A percentile compares a stretch with the other conserved stretches of the same genome.
These are phyloP conservation scores for Drosophila asahinai DNA, from an alignment of 1,140 invertebrate genomes.

Conservation along the genomic window DNA sequence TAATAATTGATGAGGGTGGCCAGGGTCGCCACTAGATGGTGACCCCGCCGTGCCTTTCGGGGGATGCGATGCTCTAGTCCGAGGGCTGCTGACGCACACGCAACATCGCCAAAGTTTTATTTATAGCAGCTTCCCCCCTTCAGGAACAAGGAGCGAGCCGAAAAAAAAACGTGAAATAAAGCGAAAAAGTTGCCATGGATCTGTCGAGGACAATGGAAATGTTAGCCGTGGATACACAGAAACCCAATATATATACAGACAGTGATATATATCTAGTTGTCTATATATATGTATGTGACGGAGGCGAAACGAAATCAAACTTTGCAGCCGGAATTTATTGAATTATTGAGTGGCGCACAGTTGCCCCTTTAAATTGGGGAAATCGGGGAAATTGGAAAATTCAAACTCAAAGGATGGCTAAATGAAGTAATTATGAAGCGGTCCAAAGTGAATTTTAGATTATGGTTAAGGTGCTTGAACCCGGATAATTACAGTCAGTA, in stretches of 20 bases:
- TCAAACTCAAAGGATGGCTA: constrained; percentile 7
- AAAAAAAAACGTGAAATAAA: constrained; percentile 28
- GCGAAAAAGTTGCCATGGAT: constrained; percentile 42
- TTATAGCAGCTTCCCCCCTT: constrained; percentile 50
- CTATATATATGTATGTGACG: neutral
- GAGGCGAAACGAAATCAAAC: constrained; percentile 32
- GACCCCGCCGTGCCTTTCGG: constrained; percentile 15
- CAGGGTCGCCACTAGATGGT: constrained; percentile 10
- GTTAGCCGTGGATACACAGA: constrained; percentile 24
- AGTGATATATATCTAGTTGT: constrained; percentile 20
- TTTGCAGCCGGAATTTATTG: constrained; percentile 28
- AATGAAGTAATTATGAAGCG: neutral
- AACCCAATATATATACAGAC: constrained; percentile 15
- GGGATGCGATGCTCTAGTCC: constrained; percentile 1
- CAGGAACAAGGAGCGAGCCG: constrained; percentile 12
- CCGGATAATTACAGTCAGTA: neutral
- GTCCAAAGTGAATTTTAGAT: constrained; percentile 4
- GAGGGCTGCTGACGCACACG: constrained; percentile 34
- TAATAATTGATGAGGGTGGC: constrained; percentile 51
- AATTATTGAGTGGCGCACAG: constrained; percentile 28
- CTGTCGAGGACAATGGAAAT: constrained; percentile 48
- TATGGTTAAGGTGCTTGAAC: neutral
- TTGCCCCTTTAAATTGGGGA: neutral
- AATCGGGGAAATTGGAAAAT: constrained; percentile 7
- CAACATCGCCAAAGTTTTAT: constrained; percentile 43